Evolutionary conservation across 2,888 invertebrate species (phyloP).

Genomic region (Ganaspis brasiliensis): DNA sequence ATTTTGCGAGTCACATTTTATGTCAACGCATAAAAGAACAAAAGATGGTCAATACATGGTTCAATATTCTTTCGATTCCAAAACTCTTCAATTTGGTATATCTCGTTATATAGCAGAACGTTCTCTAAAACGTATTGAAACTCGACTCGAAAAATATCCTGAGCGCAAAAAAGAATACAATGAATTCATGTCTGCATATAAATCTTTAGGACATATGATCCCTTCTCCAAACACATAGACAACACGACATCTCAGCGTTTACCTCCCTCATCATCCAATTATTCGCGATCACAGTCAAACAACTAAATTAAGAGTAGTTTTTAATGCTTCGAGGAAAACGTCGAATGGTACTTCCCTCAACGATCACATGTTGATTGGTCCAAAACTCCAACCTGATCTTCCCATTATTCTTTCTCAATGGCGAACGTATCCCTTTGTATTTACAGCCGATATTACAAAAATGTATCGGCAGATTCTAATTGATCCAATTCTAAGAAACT

Average conservation of each 20-base stretch:
- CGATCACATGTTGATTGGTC: too few species aligned
- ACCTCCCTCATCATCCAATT: not conserved
- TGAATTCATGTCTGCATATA: slow-evolving; percentile 28
- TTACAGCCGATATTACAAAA: too few species aligned
- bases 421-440: too few species aligned
- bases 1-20: too few species aligned
- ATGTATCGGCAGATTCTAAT: not conserved
- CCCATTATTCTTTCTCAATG: too few species aligned
- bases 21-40: too few species aligned
- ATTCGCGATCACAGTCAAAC: too few species aligned
- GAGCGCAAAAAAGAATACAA: not conserved
- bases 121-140: not conserved
- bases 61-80: slow-evolving; percentile 9
- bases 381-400: too few species aligned
- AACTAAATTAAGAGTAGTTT: too few species aligned
- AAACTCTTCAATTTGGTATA: not conserved
- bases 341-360: too few species aligned
- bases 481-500: not conserved
- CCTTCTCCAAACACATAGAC: not conserved
- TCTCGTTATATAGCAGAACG: slow-evolving; percentile 9
- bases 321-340: too few species aligned
- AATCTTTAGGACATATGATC: slow-evolving; percentile 15
- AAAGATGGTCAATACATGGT: slow-evolving; percentile 18
- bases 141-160: not conserved
- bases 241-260: not conserved